Base-by-base conservation (phyloP, 2,888 invertebrate species). In the Epiperipatus broadwayi region DNA sequence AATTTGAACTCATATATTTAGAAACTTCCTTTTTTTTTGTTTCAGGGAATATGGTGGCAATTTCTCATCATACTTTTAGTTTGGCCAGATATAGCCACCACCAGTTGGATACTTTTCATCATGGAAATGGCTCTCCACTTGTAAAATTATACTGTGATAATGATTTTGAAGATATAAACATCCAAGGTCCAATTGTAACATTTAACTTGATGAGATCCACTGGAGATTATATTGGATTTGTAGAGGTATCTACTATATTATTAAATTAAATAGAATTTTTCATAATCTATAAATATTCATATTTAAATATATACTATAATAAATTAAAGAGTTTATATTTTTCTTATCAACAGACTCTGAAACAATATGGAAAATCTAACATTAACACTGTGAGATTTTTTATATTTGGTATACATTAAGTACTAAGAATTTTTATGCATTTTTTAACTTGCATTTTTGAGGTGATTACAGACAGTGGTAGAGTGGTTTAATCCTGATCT, bases 161-260 rank as follows among this genome's bases (percentile, higher is more conserved):
- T 53, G 65, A 69, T 46, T 83, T 75, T 56, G 65, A 63, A 39
- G 64, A 73, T 51, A 53, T 55, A 1, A 49, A 53, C 12, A 61
- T 55, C 15, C 91, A 95, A 63, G 93, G 93, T 7, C 75, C 75
- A 27, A 74, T 83, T 43, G 72, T 95, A 4, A 75, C 80, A 47
- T 93, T 95, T 56, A 93, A 87, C 66, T 60, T 93, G 39, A 55
- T 74, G 7, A 69, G 83, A 47, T 65, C 71, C 27, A 73, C 75
- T 61, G 80, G 81, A 18, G 67, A 71, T 29, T 77, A 70, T 57
- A 71, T 91, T 49, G 93, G 93, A 36, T 95, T 76, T 64, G 69
- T 78, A 43, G 85, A 91, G 70, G 80, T 80, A 59, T n/a, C 35
- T 40, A 15, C 12, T 12, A 14, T n/a, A 18, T 3, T 35, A n/a